Percentiles rank a stretch among this genome's conserved stretches.
Evolutionary conservation across 2,113 vertebrate genomes (phyloP).

Genomic region (Hystrix brachyura): DNA sequence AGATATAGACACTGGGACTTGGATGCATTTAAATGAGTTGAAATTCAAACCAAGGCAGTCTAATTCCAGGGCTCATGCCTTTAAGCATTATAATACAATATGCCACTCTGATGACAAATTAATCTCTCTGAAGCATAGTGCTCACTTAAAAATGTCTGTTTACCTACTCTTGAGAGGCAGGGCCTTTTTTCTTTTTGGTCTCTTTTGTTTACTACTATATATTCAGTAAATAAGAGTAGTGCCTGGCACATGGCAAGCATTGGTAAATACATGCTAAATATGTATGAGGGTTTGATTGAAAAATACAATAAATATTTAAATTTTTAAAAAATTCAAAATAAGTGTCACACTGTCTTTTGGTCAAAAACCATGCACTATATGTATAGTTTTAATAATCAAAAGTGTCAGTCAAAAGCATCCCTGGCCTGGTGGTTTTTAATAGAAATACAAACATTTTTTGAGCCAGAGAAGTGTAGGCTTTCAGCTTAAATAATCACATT

Average conservation of each 20-base stretch:
- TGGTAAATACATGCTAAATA: background rate
- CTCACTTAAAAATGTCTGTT: background rate
- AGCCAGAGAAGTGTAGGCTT: constrained; percentile 79
- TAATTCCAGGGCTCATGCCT: background rate
- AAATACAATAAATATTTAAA: background rate
- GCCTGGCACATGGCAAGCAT: background rate
- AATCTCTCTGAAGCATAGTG: background rate
- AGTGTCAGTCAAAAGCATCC: constrained; percentile 77
- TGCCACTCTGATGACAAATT: constrained; percentile 4
- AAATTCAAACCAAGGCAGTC: constrained; percentile 41
- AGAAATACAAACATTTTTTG: constrained; percentile 83
- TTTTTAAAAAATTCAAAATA: constrained; percentile 70
- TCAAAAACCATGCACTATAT: constrained; percentile 43
- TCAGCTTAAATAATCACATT: constrained; percentile 84
- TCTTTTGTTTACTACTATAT: background rate
- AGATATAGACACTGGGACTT: background rate
- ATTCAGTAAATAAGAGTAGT: background rate
- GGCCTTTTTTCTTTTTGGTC: background rate
- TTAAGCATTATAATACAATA: background rate
- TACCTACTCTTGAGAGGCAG: background rate
- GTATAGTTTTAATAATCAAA: constrained; percentile 78
- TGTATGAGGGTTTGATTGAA: background rate
- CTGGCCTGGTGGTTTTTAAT: constrained; percentile 79
- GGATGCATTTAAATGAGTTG: background rate
- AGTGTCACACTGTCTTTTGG: constrained; percentile 45